Evolutionary conservation across 2,888 invertebrate genomes (phyloP).

Genomic region (Melolontha melolontha): DNA sequence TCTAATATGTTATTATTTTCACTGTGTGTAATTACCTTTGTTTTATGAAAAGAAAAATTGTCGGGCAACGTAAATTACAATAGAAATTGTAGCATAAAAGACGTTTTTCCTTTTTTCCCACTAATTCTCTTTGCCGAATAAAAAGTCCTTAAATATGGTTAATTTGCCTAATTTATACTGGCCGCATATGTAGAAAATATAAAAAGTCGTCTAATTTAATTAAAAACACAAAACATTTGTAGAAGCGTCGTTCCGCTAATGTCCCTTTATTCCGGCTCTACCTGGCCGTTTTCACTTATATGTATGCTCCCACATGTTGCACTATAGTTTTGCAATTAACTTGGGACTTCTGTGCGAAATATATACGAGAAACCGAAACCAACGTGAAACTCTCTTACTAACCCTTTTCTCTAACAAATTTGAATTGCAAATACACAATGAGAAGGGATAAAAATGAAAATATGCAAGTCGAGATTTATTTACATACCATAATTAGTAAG

Average conservation of each 20-base stretch:
- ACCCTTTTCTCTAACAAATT: slow-evolving; percentile 33
- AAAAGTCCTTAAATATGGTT: slow-evolving; percentile 43
- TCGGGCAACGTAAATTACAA: background rate
- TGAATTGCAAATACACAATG: slow-evolving; percentile 32
- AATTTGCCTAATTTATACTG: slow-evolving; percentile 45
- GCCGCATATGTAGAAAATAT: slow-evolving; percentile 53
- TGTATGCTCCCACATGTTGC: slow-evolving; percentile 65
- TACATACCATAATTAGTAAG: slow-evolving; percentile 15
- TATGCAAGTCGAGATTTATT: slow-evolving; percentile 25
- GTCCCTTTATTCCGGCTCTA: slow-evolving; percentile 44
- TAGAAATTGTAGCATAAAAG: background rate
- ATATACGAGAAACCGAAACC: slow-evolving; percentile 18
- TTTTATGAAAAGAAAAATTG: background rate
- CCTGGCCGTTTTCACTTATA: slow-evolving; percentile 47
- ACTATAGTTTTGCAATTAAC: slow-evolving; percentile 67
- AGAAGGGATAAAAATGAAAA: slow-evolving; percentile 24
- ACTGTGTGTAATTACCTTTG: too few species aligned
- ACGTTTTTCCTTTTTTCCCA: slow-evolving; percentile 4
- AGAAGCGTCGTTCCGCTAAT: slow-evolving; percentile 54
- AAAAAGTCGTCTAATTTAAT: slow-evolving; percentile 62
- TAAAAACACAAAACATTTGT: slow-evolving; percentile 60
- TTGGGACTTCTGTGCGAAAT: slow-evolving; percentile 42
- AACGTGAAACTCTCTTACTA: slow-evolving; percentile 25
- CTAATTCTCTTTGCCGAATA: slow-evolving; percentile 33
- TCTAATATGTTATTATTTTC: too few species aligned